A percentile compares a stretch with the other conserved stretches of the same genome.
phyloP scores from a whole-genome alignment of 2,888 invertebrate genomes.

The Zygaena filipendulae region DNA sequence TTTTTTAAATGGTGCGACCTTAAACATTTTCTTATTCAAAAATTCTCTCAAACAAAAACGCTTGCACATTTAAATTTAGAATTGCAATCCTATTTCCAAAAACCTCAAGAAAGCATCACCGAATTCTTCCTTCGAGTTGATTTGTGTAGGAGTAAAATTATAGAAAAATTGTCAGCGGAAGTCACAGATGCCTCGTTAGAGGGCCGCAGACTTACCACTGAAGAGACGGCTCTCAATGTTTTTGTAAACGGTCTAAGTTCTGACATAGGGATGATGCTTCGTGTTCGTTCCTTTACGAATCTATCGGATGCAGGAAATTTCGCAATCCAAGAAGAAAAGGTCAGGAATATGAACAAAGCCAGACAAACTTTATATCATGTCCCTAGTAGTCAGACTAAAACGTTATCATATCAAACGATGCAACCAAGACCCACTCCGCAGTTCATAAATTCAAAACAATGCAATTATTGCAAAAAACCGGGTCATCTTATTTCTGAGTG shows the following conservation, averaged over 20 bases:
- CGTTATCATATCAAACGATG: too few species aligned
- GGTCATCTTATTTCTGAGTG: slow-evolving; percentile 12
- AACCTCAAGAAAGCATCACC: slow-evolving; percentile 17
- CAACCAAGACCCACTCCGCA: background rate
- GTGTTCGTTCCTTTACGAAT: slow-evolving; percentile 14
- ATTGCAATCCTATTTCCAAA: slow-evolving; percentile 21
- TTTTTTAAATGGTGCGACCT: slow-evolving; percentile 10
- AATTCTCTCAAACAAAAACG: slow-evolving; percentile 20
- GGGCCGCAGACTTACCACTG: slow-evolving; percentile 14
- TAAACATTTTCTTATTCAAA: slow-evolving; percentile 17
- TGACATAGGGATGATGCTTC: slow-evolving; percentile 19
- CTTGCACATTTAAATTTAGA: slow-evolving; percentile 18
- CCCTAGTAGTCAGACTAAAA: too few species aligned
- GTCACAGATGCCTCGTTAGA: slow-evolving; percentile 12
- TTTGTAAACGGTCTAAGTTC: slow-evolving; percentile 21
- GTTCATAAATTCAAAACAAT: too few species aligned
- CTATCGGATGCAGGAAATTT: slow-evolving; percentile 12
- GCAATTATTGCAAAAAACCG: slow-evolving; percentile 10
- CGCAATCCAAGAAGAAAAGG: slow-evolving; percentile 14
- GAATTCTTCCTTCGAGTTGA: slow-evolving; percentile 21
- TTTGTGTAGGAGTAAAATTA: slow-evolving; percentile 17
- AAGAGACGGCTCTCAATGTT: slow-evolving; percentile 20
- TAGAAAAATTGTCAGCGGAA: slow-evolving; percentile 20
- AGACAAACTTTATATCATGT: slow-evolving; percentile 8
- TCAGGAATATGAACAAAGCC: slow-evolving; percentile 10